Conservation (phyloP, 2,113 vertebrate genomes). For the Saguinus imperator region DNA sequence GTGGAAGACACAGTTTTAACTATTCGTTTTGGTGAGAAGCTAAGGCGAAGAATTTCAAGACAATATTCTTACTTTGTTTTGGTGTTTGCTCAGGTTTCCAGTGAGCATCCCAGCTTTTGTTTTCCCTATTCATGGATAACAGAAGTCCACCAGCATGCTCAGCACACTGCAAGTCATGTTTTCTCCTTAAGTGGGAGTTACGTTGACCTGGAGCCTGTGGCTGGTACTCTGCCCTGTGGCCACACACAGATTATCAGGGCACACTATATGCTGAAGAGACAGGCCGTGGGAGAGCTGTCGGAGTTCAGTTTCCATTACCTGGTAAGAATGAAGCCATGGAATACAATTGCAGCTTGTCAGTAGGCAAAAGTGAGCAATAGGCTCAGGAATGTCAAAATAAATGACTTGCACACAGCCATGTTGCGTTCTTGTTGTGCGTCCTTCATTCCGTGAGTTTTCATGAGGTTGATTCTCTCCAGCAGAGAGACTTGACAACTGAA, state of each 20-base stretch:
- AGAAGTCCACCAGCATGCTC: constrained; percentile 10
- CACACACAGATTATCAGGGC: constrained; percentile 51
- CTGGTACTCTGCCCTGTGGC: constrained; percentile 67
- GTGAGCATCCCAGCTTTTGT: constrained; percentile 40
- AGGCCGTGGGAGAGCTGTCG: constrained; percentile 53
- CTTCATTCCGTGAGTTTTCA: background rate
- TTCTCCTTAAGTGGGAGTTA: constrained; percentile 80
- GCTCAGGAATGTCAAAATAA: background rate
- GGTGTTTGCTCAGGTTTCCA: constrained; percentile 70
- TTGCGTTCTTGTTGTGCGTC: background rate
- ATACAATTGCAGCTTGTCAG: background rate
- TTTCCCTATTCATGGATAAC: constrained; percentile 49
- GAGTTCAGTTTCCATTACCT: constrained; percentile 77
- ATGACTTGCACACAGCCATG: background rate
- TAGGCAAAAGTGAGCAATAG: background rate
- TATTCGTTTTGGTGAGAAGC: background rate
- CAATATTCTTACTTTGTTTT: background rate
- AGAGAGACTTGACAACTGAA: background rate
- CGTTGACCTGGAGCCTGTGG: constrained; percentile 78
- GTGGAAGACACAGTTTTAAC: background rate
- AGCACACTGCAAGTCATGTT: constrained; percentile 51
- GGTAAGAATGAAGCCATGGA: constrained; percentile 68
- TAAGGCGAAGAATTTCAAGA: background rate
- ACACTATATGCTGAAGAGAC: constrained; percentile 74
- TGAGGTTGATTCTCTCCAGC: background rate